These are phyloP conservation scores for Brachymystax lenok DNA, from an alignment of 2,797 vertebrate genomes.

Conservation along the genomic window DNA sequence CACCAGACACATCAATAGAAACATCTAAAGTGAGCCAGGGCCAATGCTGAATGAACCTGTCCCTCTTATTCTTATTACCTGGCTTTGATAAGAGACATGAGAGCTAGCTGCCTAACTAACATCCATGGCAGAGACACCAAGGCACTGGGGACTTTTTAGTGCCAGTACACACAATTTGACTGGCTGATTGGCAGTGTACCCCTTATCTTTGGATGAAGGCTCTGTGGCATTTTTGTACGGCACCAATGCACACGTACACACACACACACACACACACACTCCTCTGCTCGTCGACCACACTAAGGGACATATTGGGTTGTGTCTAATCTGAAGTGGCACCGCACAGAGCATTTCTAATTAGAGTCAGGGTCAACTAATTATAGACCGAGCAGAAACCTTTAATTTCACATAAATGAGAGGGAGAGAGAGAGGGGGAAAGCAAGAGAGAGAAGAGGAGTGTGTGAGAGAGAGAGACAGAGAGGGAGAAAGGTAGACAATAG, in stretches of 20 bases:
- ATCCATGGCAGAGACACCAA: no score
- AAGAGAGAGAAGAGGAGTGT: neutral
- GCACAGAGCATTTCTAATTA: conserved; percentile 66
- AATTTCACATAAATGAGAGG: conserved; percentile 60
- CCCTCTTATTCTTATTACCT: no score
- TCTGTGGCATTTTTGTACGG: neutral
- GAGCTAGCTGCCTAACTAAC: no score
- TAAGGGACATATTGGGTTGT: conserved; percentile 55
- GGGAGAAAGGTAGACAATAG: neutral
- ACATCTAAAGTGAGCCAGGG: no score
- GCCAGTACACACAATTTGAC: no score
- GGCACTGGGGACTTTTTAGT: no score
- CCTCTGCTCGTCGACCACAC: conserved; percentile 41
- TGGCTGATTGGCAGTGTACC: no score
- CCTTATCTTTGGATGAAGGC: no score
- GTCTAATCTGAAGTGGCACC: conserved; percentile 59
- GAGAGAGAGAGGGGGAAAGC: conserved; percentile 28
- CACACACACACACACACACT: conserved; percentile 6
- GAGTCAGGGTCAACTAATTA: conserved; percentile 68
- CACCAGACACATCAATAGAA: no score
- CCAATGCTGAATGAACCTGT: no score
- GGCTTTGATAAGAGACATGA: no score
- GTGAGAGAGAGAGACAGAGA: no score
- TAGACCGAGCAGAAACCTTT: conserved; percentile 64
- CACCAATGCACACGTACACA: neutral